Conservation (phyloP, 2,888 invertebrate genomes). For the Mythimna lalbum region DNA sequence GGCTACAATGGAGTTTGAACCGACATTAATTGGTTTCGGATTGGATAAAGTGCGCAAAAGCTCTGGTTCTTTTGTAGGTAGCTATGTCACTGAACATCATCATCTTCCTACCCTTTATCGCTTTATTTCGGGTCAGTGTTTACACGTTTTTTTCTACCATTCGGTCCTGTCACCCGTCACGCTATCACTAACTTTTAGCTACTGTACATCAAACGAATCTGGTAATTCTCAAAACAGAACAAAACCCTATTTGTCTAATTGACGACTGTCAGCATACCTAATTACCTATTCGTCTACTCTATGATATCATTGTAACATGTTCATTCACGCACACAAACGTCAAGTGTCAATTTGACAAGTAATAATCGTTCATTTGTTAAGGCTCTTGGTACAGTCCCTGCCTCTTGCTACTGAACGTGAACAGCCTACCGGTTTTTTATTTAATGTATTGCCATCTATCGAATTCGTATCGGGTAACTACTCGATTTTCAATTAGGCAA, state of each 20-base stretch:
- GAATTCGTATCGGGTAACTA: not conserved
- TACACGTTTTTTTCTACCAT: no score
- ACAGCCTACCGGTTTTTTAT: conserved; percentile 10
- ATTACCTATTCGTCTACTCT: conserved; percentile 3
- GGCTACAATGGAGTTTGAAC: not conserved
- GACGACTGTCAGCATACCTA: not conserved
- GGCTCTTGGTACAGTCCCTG: not conserved
- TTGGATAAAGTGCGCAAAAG: not conserved
- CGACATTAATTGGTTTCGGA: not conserved
- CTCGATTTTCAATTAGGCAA: not conserved
- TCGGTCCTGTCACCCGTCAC: no score
- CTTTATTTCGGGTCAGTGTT: no score
- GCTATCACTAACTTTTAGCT: no score
- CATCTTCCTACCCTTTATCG: no score
- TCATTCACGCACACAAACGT: conserved; percentile 20
- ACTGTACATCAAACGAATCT: not conserved
- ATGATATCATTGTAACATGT: conserved; percentile 6
- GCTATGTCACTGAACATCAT: not conserved
- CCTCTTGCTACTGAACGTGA: conserved; percentile 17
- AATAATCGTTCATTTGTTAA: conserved; percentile 13
- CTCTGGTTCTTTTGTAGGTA: not conserved
- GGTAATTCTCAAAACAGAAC: not conserved
- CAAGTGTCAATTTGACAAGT: conserved; percentile 12
- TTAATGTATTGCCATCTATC: not conserved
- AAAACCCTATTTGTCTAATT: not conserved